Evolutionary conservation across 2,113 vertebrate species (phyloP), one percentile per base, ranked within the genome.

Genomic region (Brachyhypopomus occidentalis): DNA sequence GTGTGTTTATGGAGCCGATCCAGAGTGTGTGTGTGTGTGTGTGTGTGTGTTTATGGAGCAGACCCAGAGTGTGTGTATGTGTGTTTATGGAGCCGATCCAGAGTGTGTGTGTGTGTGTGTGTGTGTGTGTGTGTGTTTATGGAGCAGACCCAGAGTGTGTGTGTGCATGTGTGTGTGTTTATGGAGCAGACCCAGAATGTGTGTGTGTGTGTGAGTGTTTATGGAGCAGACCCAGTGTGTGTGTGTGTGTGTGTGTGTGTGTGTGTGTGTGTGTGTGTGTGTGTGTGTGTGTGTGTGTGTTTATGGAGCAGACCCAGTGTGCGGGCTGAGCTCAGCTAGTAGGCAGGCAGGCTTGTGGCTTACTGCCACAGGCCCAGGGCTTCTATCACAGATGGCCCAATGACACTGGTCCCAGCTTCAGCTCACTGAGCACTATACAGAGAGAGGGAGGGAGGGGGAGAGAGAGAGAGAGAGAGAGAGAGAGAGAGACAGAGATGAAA

Each of bases 261-360:
- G 41, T 80, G 70, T 64, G 20, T 66, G 25, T 70, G 19, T 70
- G 5, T 45, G 5, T 75, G 52, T 45, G 25, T 34, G 72, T 76
- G 55, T 76, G 72, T n/a, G 55, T 76, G 41, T 38, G 69, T 83
- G 69, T 56, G 45, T 78, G 75, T 58, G 69, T 77, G n/a, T 30
- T 59, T 70, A 72, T 63, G 12, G 75, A 56, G 77, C 23, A 77
- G 67, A 38, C 75, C 70, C 83, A 78, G 72, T 36, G 66, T 72
- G 63, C 58, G 76, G 58, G 56, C 80, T 48, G 22, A 79, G 60
- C 75, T 64, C 84, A 75, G 84, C 80, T 82, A 82, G 77, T 85
- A 72, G 84, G 84, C 80, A 82, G 80, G 80, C 34, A 76, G 72
- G 77, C 76, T 72, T 85, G 84, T 85, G 80, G 80, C 80, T 36